Evolutionary conservation across 2,797 vertebrate species (phyloP).

Genomic region (Sphenodon punctatus): DNA sequence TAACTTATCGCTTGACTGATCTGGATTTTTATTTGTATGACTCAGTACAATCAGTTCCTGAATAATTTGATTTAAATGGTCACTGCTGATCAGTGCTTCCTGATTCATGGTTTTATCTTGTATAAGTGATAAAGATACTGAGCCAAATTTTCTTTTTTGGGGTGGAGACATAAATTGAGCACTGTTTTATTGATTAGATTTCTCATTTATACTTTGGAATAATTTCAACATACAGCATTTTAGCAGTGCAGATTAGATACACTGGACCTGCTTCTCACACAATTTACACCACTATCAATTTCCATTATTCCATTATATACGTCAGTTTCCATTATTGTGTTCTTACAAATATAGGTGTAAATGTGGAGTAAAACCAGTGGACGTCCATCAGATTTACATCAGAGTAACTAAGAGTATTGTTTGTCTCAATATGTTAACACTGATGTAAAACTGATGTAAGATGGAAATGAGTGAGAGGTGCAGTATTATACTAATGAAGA

Average conservation of each 20-base stretch:
- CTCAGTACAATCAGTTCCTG: conserved; percentile 25
- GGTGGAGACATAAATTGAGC: neutral
- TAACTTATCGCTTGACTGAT: conserved; percentile 2
- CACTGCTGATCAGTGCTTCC: neutral
- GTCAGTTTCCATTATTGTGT: too few species aligned
- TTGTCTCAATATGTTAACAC: neutral
- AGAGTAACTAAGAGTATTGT: fast-evolving
- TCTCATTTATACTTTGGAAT: neutral
- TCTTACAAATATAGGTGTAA: neutral
- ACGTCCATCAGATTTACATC: neutral
- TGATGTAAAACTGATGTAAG: neutral
- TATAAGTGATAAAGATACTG: neutral
- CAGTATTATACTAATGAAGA: neutral
- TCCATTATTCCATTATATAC: too few species aligned
- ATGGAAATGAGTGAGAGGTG: neutral
- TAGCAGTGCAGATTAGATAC: neutral
- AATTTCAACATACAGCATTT: neutral
- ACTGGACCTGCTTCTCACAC: fast-evolving
- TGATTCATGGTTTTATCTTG: conserved; percentile 17
- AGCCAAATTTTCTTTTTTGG: neutral
- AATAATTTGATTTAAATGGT: conserved; percentile 27
- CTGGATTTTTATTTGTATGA: conserved; percentile 13
- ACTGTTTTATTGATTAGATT: neutral
- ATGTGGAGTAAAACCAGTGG: neutral
- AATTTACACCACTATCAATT: neutral